Percentiles rank a stretch among this genome's conserved stretches.
Evolutionary conservation across 2,888 invertebrate species (phyloP).

Genomic region (Ichneumoninae sp.): DNA sequence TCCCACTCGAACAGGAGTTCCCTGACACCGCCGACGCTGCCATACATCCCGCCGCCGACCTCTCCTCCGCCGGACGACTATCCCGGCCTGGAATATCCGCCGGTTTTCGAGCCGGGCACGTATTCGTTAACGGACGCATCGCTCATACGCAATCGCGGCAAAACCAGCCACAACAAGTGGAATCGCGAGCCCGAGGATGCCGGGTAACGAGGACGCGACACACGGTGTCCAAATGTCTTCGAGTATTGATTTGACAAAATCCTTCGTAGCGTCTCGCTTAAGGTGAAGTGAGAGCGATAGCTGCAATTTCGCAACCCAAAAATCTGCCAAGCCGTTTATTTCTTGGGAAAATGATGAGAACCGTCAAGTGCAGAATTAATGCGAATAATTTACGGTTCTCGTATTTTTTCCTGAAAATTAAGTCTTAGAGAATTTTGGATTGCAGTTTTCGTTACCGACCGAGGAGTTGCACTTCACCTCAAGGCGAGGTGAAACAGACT

Average conservation of each 20-base stretch:
- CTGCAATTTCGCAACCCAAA: too few relatives aligned
- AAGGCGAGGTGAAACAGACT: too few relatives aligned
- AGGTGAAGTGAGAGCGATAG: too few relatives aligned
- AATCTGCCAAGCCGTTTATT: too few relatives aligned
- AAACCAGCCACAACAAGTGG: conserved; percentile 68
- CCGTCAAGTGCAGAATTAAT: too few relatives aligned
- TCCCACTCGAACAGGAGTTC: conserved; percentile 73
- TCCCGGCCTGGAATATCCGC: conserved; percentile 93
- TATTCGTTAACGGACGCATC: conserved; percentile 89
- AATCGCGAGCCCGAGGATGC: conserved; percentile 49
- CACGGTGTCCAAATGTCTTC: background rate
- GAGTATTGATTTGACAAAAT: conserved; percentile 27
- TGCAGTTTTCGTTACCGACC: too few relatives aligned
- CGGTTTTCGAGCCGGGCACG: conserved; percentile 93
- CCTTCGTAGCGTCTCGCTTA: too few relatives aligned
- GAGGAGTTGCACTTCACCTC: too few relatives aligned
- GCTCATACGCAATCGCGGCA: conserved; percentile 76
- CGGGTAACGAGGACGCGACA: conserved; percentile 21
- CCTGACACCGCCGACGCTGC: conserved; percentile 78
- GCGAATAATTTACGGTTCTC: too few relatives aligned
- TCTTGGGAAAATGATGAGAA: too few relatives aligned
- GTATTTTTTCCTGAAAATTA: too few relatives aligned
- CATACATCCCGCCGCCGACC: conserved; percentile 81
- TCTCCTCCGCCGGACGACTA: conserved; percentile 87
- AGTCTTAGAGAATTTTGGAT: too few relatives aligned